These are phyloP conservation scores for Pteronotus mesoamericanus DNA, from an alignment of 2,797 vertebrate species.

Conservation along the genomic window DNA sequence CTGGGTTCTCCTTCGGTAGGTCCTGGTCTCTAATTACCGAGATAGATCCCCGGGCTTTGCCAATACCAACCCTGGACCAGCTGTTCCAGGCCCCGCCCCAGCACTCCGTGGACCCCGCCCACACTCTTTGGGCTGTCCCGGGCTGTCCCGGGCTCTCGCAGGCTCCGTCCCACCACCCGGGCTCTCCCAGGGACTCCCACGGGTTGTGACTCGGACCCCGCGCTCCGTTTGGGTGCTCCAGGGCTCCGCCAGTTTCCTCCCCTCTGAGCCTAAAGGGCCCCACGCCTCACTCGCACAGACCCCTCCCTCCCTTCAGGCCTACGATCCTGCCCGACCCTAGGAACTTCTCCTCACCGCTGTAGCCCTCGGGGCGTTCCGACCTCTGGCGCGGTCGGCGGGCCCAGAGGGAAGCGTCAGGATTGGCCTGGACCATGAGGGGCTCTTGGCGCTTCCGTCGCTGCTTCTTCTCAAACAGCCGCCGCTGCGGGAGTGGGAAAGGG, in stretches of 20 bases:
- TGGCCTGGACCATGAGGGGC: conserved; percentile 89
- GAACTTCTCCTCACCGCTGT: background rate
- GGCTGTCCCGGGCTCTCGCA: accelerated
- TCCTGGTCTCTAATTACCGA: background rate
- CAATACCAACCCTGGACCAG: background rate
- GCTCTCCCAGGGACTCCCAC: background rate
- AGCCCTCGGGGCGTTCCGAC: conserved; percentile 41
- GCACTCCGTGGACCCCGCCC: background rate
- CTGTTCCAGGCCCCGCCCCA: background rate
- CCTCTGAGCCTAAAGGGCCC: background rate
- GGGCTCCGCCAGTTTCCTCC: background rate
- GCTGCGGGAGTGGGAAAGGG: conserved; percentile 71
- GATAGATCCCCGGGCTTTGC: background rate
- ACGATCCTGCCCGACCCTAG: background rate
- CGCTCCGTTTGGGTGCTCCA: background rate
- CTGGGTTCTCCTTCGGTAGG: background rate
- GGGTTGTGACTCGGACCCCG: accelerated
- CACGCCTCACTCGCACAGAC: background rate
- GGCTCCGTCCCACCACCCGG: background rate
- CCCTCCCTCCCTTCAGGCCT: background rate
- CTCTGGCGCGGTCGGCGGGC: background rate
- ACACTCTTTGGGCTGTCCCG: background rate
- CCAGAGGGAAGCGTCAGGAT: conserved; percentile 83
- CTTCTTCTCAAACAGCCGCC: conserved; percentile 88
- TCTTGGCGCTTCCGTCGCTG: conserved; percentile 89